These are phyloP conservation scores for Zelostemma sp. DNA, from an alignment of 1,140 invertebrate genomes.

Conservation along the genomic window DNA sequence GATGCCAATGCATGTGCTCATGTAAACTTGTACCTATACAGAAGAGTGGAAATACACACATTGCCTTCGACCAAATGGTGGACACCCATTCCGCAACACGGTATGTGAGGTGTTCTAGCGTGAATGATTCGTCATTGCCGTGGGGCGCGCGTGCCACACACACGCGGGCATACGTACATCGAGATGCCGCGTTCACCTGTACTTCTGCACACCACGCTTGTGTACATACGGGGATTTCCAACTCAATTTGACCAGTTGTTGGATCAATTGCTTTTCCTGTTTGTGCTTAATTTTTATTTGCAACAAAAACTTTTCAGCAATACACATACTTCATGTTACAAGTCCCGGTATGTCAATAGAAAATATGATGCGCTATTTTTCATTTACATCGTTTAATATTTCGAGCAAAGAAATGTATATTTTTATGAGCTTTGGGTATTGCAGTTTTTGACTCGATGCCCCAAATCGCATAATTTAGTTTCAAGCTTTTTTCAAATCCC, in stretches of 20 bases:
- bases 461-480: too few relatives aligned
- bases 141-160: conserved; percentile 67
- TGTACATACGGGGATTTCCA: conserved; percentile 35
- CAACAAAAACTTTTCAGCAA: neutral
- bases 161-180: conserved; percentile 46
- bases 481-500: too few relatives aligned
- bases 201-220: conserved; percentile 15
- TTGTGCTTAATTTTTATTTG: neutral
- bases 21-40: conserved; percentile 43
- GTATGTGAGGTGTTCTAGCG: conserved; percentile 65
- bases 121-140: conserved; percentile 71
- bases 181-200: conserved; percentile 30
- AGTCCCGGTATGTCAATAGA: too few relatives aligned
- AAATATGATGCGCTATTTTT: too few relatives aligned
- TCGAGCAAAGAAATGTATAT: too few relatives aligned
- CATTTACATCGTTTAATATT: too few relatives aligned
- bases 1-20: conserved; percentile 51
- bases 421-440: too few relatives aligned
- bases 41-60: conserved; percentile 43
- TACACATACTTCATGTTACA: too few relatives aligned
- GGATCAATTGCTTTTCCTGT: conserved; percentile 30
- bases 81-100: conserved; percentile 38
- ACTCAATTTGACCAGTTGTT: conserved; percentile 40
- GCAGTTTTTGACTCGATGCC: too few relatives aligned
- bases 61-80: conserved; percentile 40